Conservation (phyloP, 2,888 invertebrate genomes). For the Drosophila flavopinicola region DNA sequence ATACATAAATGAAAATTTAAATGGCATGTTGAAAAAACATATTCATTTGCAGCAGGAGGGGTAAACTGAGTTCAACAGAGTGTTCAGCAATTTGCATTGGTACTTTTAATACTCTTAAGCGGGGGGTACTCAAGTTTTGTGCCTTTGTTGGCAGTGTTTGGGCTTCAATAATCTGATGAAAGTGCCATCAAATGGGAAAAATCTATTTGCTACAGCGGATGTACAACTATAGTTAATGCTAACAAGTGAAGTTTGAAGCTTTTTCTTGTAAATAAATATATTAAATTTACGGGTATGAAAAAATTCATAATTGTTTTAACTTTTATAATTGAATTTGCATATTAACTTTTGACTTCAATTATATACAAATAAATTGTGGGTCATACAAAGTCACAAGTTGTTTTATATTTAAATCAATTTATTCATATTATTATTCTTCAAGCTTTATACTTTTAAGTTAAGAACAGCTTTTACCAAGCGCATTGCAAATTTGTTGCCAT, state of each 20-base stretch:
- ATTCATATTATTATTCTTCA: neutral
- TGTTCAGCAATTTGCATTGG: conserved; percentile 15
- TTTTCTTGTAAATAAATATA: too few relatives aligned
- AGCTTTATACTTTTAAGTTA: neutral
- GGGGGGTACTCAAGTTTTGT: neutral
- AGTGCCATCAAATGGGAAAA: neutral
- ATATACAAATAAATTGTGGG: too few relatives aligned
- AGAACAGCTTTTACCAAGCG: neutral
- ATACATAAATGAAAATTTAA: conserved; percentile 9
- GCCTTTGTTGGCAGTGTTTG: neutral
- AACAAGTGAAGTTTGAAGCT: too few relatives aligned
- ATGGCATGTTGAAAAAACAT: conserved; percentile 24
- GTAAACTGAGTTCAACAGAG: neutral
- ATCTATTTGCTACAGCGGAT: neutral
- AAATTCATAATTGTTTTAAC: too few relatives aligned
- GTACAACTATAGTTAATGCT: too few relatives aligned
- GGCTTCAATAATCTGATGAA: conserved; percentile 8
- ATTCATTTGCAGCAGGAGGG: conserved; percentile 11
- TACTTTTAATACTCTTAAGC: conserved; percentile 13
- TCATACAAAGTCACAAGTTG: too few relatives aligned
- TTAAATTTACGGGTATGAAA: too few relatives aligned
- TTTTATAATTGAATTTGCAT: too few relatives aligned
- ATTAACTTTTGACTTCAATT: too few relatives aligned
- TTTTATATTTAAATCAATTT: neutral
- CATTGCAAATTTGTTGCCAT: neutral